Percentiles rank a stretch among this genome's conserved stretches.
These are phyloP conservation scores for Laticauda laticaudata DNA, from an alignment of 2,113 vertebrate genomes.

Conservation along the genomic window DNA sequence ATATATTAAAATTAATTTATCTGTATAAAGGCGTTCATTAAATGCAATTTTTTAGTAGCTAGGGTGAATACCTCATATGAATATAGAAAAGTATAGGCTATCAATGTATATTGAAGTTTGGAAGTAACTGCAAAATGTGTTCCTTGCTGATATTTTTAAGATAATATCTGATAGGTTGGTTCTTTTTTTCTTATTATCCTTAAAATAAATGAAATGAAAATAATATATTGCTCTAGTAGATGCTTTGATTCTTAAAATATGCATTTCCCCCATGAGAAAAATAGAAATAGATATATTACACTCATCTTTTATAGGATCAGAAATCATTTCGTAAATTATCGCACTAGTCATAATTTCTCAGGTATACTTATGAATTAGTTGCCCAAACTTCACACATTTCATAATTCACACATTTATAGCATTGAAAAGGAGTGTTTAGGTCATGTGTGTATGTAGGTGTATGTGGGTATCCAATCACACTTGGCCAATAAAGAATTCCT, in stretches of 20 bases:
- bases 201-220: not conserved
- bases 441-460: not conserved
- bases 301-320: not conserved
- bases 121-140: constrained; percentile 27
- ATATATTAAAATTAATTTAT: constrained; percentile 62
- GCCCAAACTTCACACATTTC: not conserved
- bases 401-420: not conserved
- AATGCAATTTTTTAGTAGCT: constrained; percentile 47
- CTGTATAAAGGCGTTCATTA: constrained; percentile 56
- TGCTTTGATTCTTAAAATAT: not conserved
- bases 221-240: not conserved
- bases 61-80: constrained; percentile 25
- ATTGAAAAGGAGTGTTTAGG: not conserved
- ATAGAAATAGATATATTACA: not conserved
- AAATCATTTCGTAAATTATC: not conserved
- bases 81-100: constrained; percentile 32
- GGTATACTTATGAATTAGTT: not conserved
- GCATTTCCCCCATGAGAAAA: not conserved
- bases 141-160: not conserved
- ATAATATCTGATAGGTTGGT: not conserved
- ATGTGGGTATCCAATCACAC: not conserved
- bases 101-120: constrained; percentile 4
- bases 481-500: not conserved
- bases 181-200: not conserved
- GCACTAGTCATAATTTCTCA: not conserved